A percentile compares a stretch with the other conserved stretches of the same genome.
phyloP scores from a whole-genome alignment of 2,888 invertebrate species.

The Gryllus longicercus region DNA sequence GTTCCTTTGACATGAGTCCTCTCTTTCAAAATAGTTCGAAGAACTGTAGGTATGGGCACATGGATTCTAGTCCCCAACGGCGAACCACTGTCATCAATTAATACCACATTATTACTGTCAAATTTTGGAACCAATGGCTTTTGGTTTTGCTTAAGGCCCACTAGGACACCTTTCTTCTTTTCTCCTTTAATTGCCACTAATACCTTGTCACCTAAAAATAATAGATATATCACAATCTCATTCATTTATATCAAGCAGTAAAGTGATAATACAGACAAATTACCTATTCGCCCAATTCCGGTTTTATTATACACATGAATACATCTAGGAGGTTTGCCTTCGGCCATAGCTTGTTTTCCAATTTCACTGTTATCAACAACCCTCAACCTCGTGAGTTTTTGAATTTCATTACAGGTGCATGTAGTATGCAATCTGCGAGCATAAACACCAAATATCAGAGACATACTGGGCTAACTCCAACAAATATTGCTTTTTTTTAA shows the following conservation, averaged over 20 bases:
- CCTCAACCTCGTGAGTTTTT: slow-evolving; percentile 71
- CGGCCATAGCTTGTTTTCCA: slow-evolving; percentile 90
- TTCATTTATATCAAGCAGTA: not conserved
- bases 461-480: too few species aligned
- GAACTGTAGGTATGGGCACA: slow-evolving; percentile 87
- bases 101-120: slow-evolving; percentile 92
- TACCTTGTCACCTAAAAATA: slow-evolving; percentile 75
- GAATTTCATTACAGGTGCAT: slow-evolving; percentile 60
- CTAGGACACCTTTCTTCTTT: slow-evolving; percentile 88
- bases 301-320: slow-evolving; percentile 92
- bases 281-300: slow-evolving; percentile 61
- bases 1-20: slow-evolving; percentile 77
- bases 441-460: too few species aligned
- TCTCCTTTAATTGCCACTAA: slow-evolving; percentile 91
- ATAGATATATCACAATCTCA: slow-evolving; percentile 11
- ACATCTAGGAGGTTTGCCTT: slow-evolving; percentile 87
- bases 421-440: slow-evolving; percentile 55
- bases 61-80: slow-evolving; percentile 94
- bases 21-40: slow-evolving; percentile 79
- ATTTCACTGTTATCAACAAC: slow-evolving; percentile 97
- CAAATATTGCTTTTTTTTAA: too few species aligned
- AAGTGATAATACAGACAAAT: slow-evolving; percentile 28
- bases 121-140: slow-evolving; percentile 78
- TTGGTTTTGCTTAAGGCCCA: slow-evolving; percentile 83
- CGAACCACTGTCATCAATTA: slow-evolving; percentile 91